Base-by-base conservation (phyloP, 2,888 invertebrate species). In the Eulithis testata region DNA sequence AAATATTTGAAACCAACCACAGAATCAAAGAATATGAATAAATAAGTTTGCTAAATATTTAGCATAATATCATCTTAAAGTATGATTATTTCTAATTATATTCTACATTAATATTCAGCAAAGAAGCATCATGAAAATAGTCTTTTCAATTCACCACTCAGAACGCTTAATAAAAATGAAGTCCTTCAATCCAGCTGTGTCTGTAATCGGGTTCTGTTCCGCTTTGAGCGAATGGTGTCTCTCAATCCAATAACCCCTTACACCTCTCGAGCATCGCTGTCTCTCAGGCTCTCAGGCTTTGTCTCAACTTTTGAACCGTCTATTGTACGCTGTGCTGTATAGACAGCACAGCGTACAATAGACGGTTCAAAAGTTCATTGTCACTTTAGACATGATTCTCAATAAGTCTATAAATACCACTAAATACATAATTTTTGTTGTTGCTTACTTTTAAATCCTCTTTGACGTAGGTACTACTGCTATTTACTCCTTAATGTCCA, bases 131-230 rank as follows among this genome's bases (percentile, higher is more conserved):
- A 31, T 31, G 21, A 14, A 21, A 45, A n/a, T 14, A 49, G 21
- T 9, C 3, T 7, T 36, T 37, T 40, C 53, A 53, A 36, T 37
- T 37, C 40, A 3, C 37, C 11, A n/a, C 40, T 52, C n/a, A 52
- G 44, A 43, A 52, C 27, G 52, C 60, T 50, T 43, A 50, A 61
- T 61, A 61, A 55, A 55, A 55, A 27, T 55, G 21, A 57, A 51
- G 62, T 61, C 40, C 14, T 49, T 51, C 27, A 31, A 11, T 31
- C 9, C 47, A 50, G 43, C 50, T 61, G 49, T 49, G 49, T 27
- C 49, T 40, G 40, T 53, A 50, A 54, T 49, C 49, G 12, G 14
- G 53, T 54, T 60, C 27, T 27, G 51, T 44, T 56, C 45, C 36
- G 14, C 62, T 51, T 51, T 56, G 56, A 50, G 54, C 37, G 43